Evolutionary conservation across 1,140 invertebrate genomes (phyloP), one percentile per base, ranked within the genome.

Genomic region (Lordiphosa collinella): DNA sequence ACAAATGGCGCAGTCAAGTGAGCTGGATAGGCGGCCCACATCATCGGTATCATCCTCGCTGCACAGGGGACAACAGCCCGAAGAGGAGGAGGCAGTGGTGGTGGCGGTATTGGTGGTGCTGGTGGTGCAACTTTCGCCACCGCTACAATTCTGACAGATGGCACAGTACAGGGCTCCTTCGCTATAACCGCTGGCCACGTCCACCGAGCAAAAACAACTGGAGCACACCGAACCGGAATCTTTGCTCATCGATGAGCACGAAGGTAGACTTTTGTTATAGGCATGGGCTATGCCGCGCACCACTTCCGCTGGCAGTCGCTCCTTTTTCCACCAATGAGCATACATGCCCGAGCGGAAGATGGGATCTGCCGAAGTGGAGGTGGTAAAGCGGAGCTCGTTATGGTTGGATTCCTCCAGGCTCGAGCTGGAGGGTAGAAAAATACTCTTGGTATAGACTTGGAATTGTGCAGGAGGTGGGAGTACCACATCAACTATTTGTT

Each of bases 241-340:
- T 29, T 86, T 79, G 0, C 5, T 6, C 22, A 25, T 2, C 6
- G 22, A 25, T 6, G 22, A 25, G 22, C 25, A 14, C 40, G 37
- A 55, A 5, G 65, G 67, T 40, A 65, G 9, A 3, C 74, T 59
- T 38, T 88, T 88, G 16, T 86, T 87, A 32, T 88, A 85, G 35
- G 65, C 90, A 59, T 88, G 87, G 52, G 90, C 89, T 71, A 92
- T 91, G 62, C 89, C 90, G 3, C 86, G 87, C 84, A 93, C 90
- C 86, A 93, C 91, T 51, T 90, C 91, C 54, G 90, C 90, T 14
- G 94, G 94, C 88, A 96, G 91, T 79, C 94, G 93, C 87, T 94
- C 94, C 92, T 96, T 96, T 89, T 96, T 93, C 95, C 95, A 96
- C 95, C 95, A 96, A 90, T 96, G 95, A 58, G 95, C 95, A 88